Percentiles rank a stretch among this genome's conserved stretches.
phyloP scores from a whole-genome alignment of 1,140 invertebrate species.

The Ptiloglossa arizonensis region DNA sequence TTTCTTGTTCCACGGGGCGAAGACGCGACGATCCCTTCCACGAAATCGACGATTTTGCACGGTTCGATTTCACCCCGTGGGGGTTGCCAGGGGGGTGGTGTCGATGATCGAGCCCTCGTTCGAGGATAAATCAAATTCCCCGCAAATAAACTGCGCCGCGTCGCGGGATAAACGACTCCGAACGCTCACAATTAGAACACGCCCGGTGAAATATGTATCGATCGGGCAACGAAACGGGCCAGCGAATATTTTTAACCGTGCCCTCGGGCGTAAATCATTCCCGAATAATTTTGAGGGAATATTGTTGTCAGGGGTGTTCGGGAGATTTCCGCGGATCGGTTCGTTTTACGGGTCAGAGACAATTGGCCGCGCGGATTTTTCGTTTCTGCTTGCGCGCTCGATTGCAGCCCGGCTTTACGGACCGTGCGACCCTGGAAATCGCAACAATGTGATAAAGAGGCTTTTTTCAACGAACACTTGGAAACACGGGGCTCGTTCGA shows the following conservation, averaged over 20 bases:
- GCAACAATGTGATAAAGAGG: no score
- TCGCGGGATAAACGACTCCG: conserved; percentile 13
- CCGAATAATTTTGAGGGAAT: neutral
- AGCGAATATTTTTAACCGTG: conserved; percentile 13
- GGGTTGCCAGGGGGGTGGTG: no score
- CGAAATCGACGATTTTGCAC: neutral
- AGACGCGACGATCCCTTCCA: neutral
- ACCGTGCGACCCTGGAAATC: no score
- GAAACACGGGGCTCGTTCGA: no score
- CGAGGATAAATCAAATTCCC: conserved; percentile 28
- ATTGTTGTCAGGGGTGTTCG: neutral
- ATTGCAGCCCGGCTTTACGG: neutral
- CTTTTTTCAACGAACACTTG: no score
- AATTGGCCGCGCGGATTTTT: neutral
- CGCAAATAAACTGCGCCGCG: conserved; percentile 23
- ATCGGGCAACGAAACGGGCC: neutral
- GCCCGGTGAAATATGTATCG: conserved; percentile 23
- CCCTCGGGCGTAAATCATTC: neutral
- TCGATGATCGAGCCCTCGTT: neutral
- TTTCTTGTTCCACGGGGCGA: neutral
- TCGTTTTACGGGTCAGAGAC: neutral
- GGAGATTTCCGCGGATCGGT: neutral
- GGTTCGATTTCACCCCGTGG: neutral
- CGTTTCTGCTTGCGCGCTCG: neutral
- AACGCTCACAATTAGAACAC: conserved; percentile 22